phyloP scores from a whole-genome alignment of 2,113 vertebrate genomes.

The Spea bombifrons region DNA sequence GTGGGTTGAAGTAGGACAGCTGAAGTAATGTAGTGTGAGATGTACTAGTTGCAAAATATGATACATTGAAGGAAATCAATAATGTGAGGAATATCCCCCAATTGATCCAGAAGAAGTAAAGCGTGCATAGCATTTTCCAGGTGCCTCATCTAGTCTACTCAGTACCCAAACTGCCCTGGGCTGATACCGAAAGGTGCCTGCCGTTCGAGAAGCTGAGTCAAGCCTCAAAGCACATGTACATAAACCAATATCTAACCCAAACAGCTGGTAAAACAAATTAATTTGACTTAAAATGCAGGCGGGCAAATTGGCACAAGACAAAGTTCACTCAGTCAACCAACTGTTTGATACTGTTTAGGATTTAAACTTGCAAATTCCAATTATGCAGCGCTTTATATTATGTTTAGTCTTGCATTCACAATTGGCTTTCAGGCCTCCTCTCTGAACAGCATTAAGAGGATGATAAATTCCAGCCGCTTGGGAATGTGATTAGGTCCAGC shows the following conservation, averaged over 20 bases:
- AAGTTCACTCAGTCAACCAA: not conserved
- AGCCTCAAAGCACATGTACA: no score
- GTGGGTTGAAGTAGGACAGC: no score
- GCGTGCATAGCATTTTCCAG: no score
- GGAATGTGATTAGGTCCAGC: not conserved
- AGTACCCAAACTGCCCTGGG: no score
- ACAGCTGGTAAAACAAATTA: not conserved
- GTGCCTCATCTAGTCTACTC: no score
- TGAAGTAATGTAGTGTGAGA: no score
- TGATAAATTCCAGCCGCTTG: conserved; percentile 12
- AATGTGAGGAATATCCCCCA: no score
- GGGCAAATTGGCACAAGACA: conserved; percentile 1
- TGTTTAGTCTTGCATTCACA: not conserved
- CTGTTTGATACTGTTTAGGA: not conserved
- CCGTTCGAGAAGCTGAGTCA: no score
- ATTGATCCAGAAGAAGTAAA: no score
- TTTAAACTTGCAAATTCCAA: not conserved
- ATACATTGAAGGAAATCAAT: no score
- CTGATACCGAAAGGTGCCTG: no score
- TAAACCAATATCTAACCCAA: not conserved
- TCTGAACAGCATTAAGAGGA: not conserved
- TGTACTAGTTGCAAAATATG: no score
- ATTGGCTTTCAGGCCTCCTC: conserved; percentile 1
- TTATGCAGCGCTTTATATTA: not conserved
- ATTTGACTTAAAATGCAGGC: conserved; percentile 1